Conservation (phyloP, 2,888 invertebrate species). For the Volucella zonaria region DNA sequence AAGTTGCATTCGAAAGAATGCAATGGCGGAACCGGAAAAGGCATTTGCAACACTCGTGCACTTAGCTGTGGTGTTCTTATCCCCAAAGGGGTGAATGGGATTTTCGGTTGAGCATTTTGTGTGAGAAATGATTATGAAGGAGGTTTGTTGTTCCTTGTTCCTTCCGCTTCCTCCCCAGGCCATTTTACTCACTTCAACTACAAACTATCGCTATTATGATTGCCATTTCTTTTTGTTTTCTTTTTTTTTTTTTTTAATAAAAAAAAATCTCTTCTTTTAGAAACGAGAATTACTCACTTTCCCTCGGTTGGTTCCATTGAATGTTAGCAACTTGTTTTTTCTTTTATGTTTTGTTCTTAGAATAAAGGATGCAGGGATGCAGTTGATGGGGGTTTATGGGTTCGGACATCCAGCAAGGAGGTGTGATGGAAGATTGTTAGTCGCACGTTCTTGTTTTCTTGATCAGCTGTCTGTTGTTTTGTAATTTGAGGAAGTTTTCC, state of each 20-base stretch:
- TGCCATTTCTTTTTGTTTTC: conserved; percentile 33
- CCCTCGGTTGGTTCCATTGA: conserved; percentile 65
- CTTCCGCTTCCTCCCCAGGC: not conserved
- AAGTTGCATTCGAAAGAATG: conserved; percentile 23
- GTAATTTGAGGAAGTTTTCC: not conserved
- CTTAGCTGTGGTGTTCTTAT: not conserved
- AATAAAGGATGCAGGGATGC: conserved; percentile 43
- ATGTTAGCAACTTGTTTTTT: conserved; percentile 53
- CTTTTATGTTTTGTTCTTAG: conserved; percentile 2
- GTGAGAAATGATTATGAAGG: conserved; percentile 27
- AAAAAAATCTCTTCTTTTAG: conserved; percentile 57
- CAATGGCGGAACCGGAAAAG: not conserved
- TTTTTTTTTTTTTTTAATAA: too few relatives aligned
- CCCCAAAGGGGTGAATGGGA: not conserved
- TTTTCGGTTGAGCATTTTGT: conserved; percentile 29
- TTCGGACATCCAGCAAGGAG: conserved; percentile 44
- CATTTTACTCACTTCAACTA: conserved; percentile 39
- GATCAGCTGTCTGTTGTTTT: too few relatives aligned
- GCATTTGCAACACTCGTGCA: conserved; percentile 13
- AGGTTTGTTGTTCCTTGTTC: conserved; percentile 40
- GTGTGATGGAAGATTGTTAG: conserved; percentile 59
- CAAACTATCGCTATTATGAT: conserved; percentile 60
- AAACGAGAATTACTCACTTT: conserved; percentile 71
- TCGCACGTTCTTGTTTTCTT: too few relatives aligned
- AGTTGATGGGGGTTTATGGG: conserved; percentile 1